Conservation (phyloP, 2,113 vertebrate species). For the Tinamus guttatus region DNA sequence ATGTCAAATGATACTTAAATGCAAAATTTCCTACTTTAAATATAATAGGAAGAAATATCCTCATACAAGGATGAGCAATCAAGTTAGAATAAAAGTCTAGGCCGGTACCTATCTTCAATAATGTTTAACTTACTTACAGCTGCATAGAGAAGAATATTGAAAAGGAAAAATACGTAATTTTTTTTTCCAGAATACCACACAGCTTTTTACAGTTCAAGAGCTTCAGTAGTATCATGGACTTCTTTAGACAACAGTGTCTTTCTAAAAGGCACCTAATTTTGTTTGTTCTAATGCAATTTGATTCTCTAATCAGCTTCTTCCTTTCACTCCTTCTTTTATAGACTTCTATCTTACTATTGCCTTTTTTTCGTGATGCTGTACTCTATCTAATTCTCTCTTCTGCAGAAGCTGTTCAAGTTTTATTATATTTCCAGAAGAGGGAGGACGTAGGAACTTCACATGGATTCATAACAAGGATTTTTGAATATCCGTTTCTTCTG, state of each 20-base stretch:
- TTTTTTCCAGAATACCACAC: background rate
- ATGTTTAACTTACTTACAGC: background rate
- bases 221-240: background rate
- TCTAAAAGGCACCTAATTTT: background rate
- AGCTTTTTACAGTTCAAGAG: background rate
- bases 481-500: background rate
- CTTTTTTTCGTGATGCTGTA: background rate
- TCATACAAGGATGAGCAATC: background rate
- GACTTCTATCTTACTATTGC: background rate
- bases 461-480: background rate
- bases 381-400: background rate
- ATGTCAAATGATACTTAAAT: background rate
- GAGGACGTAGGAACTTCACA: background rate
- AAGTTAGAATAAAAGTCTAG: background rate
- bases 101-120: background rate
- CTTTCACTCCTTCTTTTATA: background rate
- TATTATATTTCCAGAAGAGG: background rate
- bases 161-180: background rate
- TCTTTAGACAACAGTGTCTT: background rate
- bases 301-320: background rate
- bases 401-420: background rate
- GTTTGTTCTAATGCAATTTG: background rate
- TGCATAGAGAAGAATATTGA: background rate
- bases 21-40: background rate
- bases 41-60: background rate